Conservation (phyloP, 2,888 invertebrate genomes). For the Rhagium mordax region DNA sequence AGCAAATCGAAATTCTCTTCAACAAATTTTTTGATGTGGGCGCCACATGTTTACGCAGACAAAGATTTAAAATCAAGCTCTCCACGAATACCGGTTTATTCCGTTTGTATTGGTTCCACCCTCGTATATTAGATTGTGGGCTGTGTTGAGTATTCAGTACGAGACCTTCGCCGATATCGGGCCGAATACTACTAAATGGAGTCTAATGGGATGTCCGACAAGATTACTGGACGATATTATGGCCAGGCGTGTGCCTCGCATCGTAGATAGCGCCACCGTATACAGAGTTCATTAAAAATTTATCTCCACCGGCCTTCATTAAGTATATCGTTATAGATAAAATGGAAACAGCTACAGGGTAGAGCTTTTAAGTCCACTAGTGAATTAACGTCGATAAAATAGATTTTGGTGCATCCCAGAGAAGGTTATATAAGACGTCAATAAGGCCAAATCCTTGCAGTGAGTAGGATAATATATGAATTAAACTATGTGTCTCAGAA, state of each 20-base stretch:
- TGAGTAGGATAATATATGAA: no score
- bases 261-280: not conserved
- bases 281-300: conserved; percentile 2
- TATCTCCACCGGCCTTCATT: conserved; percentile 15
- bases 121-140: not conserved
- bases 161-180: conserved; percentile 6
- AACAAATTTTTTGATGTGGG: no score
- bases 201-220: conserved; percentile 28
- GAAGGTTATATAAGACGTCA: no score
- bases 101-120: not conserved
- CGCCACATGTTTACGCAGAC: no score
- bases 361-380: no score
- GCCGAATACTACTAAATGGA: conserved; percentile 8
- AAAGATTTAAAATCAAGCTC: no score
- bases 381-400: no score
- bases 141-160: conserved; percentile 10
- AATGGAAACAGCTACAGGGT: not conserved
- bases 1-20: no score
- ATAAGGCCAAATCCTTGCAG: no score
- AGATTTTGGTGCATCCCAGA: no score
- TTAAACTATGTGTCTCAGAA: no score
- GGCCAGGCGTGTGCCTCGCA: conserved; percentile 9
- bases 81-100: no score
- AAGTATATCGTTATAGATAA: not conserved
- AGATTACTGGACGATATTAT: conserved; percentile 26